Percentiles rank a stretch among this genome's conserved stretches.
These are phyloP conservation scores for Sceloporus undulatus DNA, from an alignment of 2,113 vertebrate genomes.

Conservation along the genomic window DNA sequence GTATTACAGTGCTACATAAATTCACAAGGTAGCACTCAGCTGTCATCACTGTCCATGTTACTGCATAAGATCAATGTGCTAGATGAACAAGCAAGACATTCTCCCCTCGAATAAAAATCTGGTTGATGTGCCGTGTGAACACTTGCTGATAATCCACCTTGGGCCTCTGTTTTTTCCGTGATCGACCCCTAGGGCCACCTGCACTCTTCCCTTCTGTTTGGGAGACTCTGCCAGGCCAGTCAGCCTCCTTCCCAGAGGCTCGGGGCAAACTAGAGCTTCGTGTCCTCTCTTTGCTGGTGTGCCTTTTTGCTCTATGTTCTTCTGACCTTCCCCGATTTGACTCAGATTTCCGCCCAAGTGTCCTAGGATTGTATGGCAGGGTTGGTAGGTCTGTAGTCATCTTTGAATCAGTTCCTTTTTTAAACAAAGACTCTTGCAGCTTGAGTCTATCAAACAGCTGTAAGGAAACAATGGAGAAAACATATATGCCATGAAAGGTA, in stretches of 20 bases:
- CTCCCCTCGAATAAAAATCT: constrained; percentile 96
- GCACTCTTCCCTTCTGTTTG: constrained; percentile 71
- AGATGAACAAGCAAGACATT: constrained; percentile 93
- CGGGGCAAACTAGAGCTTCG: constrained; percentile 65
- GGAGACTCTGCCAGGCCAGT: constrained; percentile 73
- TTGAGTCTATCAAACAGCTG: constrained; percentile 93
- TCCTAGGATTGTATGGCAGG: constrained; percentile 74
- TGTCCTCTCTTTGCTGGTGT: constrained; percentile 63
- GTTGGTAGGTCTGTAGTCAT: constrained; percentile 67
- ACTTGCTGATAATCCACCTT: constrained; percentile 90
- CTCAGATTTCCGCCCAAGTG: constrained; percentile 63
- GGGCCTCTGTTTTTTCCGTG: constrained; percentile 74
- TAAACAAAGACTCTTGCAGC: constrained; percentile 84
- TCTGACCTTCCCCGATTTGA: constrained; percentile 68
- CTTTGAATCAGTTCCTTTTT: constrained; percentile 76
- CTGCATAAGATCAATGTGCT: constrained; percentile 75
- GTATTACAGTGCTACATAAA: constrained; percentile 23
- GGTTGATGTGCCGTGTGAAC: constrained; percentile 92
- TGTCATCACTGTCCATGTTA: constrained; percentile 72
- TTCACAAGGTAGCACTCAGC: constrained; percentile 61
- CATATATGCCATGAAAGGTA: not conserved
- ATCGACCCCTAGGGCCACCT: constrained; percentile 55
- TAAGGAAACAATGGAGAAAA: constrained; percentile 48
- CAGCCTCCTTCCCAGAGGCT: constrained; percentile 71
- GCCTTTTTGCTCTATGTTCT: constrained; percentile 55